phyloP scores from a whole-genome alignment of 2,113 vertebrate genomes.

The Scolopax mira region DNA sequence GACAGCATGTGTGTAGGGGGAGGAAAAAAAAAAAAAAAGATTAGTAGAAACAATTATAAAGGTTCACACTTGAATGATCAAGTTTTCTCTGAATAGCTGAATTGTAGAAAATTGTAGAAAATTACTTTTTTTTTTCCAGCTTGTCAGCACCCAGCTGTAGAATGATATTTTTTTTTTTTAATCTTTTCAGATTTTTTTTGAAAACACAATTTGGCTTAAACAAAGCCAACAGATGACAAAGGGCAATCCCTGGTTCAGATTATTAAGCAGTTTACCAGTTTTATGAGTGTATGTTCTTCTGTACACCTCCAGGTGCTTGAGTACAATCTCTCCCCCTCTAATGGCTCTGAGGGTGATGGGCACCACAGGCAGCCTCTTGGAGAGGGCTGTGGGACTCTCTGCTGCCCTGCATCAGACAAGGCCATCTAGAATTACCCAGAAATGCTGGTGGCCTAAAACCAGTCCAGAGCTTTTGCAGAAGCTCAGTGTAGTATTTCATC shows the following conservation, averaged over 20 bases:
- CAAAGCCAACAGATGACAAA: neutral
- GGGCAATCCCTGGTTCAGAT: neutral
- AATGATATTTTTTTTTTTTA: neutral
- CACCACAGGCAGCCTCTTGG: neutral
- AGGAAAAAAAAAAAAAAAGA: neutral
- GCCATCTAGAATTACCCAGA: neutral
- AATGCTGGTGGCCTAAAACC: neutral
- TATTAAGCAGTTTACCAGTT: neutral
- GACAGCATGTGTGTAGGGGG: fast-evolving
- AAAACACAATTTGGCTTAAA: neutral
- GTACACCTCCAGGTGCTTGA: neutral
- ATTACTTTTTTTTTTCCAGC: neutral
- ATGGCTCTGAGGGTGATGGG: neutral
- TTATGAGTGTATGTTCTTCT: neutral
- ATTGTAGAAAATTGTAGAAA: neutral
- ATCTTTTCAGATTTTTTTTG: neutral
- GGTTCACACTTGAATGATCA: neutral
- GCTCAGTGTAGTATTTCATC: neutral
- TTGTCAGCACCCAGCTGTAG: neutral
- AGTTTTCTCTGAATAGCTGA: neutral
- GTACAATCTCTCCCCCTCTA: neutral
- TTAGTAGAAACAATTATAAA: constrained; percentile 1
- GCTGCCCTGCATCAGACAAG: neutral
- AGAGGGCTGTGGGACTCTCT: neutral
- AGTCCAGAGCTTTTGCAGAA: neutral